Evolutionary conservation across 1,140 invertebrate genomes (phyloP).

Genomic region (Chironomus striatipennis): DNA sequence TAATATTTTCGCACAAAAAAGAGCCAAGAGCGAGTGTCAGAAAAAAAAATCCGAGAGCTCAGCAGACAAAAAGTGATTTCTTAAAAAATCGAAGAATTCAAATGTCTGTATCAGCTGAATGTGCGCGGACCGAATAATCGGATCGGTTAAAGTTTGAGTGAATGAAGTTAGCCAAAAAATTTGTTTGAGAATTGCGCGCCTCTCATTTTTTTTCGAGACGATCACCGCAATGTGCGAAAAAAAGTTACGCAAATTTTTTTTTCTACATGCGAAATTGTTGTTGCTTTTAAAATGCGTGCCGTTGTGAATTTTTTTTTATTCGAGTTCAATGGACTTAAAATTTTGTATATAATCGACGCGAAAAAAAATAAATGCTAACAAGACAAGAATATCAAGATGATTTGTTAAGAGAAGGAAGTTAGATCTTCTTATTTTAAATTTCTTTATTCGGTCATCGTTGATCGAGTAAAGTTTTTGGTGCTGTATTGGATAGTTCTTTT

Average conservation of each 20-base stretch:
- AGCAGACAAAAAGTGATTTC: constrained; percentile 19
- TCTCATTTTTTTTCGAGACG: background rate
- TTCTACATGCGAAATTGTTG: too few species aligned
- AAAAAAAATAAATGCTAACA: too few species aligned
- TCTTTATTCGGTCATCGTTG: background rate
- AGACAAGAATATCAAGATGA: background rate
- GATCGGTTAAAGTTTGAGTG: background rate
- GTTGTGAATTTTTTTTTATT: background rate
- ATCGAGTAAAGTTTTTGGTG: background rate
- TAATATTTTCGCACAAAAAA: background rate
- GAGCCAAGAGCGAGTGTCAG: too few species aligned
- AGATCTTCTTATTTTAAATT: constrained; percentile 1
- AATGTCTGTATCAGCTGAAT: constrained; percentile 12
- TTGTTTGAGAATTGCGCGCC: background rate
- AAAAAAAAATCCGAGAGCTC: background rate
- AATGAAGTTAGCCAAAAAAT: background rate
- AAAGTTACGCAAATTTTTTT: too few species aligned
- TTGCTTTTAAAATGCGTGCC: background rate
- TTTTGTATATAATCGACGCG: background rate
- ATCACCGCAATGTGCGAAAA: too few species aligned
- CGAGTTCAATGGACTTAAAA: constrained; percentile 2
- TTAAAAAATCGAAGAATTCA: constrained; percentile 15
- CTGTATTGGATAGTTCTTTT: too few species aligned
- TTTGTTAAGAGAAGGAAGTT: background rate
- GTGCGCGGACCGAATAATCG: background rate